Conservation (phyloP, 2,797 vertebrate species). For the Odontamblyopus rebecca region DNA sequence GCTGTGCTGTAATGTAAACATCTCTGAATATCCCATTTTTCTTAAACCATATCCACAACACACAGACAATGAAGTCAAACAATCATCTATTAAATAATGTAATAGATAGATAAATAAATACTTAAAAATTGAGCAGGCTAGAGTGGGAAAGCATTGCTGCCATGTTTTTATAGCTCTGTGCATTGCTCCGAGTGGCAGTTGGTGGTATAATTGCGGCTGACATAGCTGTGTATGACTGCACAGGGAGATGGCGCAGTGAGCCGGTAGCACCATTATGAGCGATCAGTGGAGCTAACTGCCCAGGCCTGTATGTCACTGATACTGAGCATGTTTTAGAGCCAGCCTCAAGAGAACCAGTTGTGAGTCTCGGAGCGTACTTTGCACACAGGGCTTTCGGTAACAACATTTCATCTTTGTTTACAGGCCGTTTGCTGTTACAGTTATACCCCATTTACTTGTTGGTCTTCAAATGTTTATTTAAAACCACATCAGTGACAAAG, state of each 20-base stretch:
- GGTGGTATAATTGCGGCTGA: conserved; percentile 26
- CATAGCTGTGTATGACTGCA: conserved; percentile 22
- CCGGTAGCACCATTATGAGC: conserved; percentile 17
- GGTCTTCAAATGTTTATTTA: background rate
- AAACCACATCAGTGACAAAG: background rate
- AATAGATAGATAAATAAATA: background rate
- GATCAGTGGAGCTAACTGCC: conserved; percentile 19
- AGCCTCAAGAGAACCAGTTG: background rate
- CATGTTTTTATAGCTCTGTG: conserved; percentile 8
- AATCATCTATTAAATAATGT: background rate
- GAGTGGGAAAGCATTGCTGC: conserved; percentile 12
- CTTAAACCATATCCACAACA: background rate
- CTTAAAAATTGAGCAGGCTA: background rate
- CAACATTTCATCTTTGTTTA: background rate
- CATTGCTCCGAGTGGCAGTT: conserved; percentile 20
- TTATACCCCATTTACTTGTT: background rate
- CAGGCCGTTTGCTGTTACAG: background rate
- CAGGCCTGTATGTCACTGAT: conserved; percentile 23
- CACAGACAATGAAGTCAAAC: background rate
- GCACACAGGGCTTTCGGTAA: background rate
- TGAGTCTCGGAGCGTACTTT: background rate
- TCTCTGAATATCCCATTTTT: no score
- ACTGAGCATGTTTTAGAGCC: conserved; percentile 19
- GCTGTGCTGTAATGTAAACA: background rate
- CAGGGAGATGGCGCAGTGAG: conserved; percentile 15